Evolutionary conservation across 1,140 invertebrate species (phyloP), one percentile per base, ranked within the genome.

Genomic region (Thaumetopoea pityocampa): DNA sequence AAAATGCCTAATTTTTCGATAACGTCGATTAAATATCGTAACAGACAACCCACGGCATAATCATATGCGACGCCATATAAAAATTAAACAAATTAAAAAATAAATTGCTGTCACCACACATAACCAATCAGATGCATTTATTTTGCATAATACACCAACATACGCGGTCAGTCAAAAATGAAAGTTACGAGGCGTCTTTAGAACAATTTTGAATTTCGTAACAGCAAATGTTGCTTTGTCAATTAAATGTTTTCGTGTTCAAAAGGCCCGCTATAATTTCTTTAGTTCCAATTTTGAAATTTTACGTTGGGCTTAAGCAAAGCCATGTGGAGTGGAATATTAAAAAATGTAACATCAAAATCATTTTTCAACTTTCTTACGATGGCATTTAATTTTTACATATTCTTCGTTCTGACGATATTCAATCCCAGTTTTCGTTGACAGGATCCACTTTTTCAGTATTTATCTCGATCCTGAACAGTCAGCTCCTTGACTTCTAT

Each of bases 241-340:
- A 18, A 24, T 15, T n/a, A 20, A 28, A 33, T 38, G 33, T 29
- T 45, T 24, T 23, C 12, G 33, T 24, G n/a, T 40, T 40, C 37
- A 34, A 55, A 55, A 55, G 38, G 37, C 28, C 37, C 43, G 42
- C 43, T 19, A 24, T 38, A 26, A 35, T 42, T 49, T 33, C 33
- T 46, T 55, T 55, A 51, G 46, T 56, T 56, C 43, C 33, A 51
- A 56, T 51, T 55, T 56, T 43, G 27, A 47, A 50, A 41, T 48
- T 42, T 38, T 40, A 34, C 35, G 34, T 43, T 38, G 24, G 36
- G 18, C 37, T 55, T 50, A 38, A 46, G 50, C 42, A 51, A 20
- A 55, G 40, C 42, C 52, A 50, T 32, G 41, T 55, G 47, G 51
- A 51, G 37, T 55, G 46, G 46, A 55, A 50, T 50, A 33, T 49